Conservation (phyloP, 2,113 vertebrate genomes). For the Nipponia nippon region DNA sequence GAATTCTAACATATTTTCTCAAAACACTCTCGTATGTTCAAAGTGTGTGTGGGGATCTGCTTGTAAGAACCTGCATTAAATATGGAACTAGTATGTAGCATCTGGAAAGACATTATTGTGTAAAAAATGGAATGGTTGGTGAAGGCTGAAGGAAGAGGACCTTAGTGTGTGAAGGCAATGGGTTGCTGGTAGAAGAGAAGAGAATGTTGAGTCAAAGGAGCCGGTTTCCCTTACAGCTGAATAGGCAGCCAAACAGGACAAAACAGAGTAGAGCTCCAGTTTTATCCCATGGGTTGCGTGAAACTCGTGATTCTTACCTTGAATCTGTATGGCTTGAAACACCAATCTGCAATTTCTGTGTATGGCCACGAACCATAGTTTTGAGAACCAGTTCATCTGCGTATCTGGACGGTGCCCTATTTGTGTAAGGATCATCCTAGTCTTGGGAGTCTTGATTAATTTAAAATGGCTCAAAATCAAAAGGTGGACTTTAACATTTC, state of each 20-base stretch:
- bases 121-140: neutral
- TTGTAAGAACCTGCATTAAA: neutral
- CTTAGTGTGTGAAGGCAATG: neutral
- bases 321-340: neutral
- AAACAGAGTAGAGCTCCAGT: fast-evolving
- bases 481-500: neutral
- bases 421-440: neutral
- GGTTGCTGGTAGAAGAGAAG: neutral
- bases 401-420: neutral
- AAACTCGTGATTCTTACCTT: neutral
- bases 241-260: neutral
- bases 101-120: neutral
- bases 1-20: neutral
- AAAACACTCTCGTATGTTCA: neutral
- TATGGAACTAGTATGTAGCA: neutral
- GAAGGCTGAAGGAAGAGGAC: neutral
- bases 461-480: neutral
- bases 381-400: neutral
- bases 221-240: neutral
- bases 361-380: neutral
- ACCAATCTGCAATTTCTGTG: neutral
- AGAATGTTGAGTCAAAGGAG: neutral
- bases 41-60: neutral
- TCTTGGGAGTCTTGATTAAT: neutral
- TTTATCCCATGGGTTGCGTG: neutral